Evolutionary conservation across 2,797 vertebrate genomes (phyloP), one percentile per base, ranked within the genome.

Genomic region (Phrynocephalus guinanensis): DNA sequence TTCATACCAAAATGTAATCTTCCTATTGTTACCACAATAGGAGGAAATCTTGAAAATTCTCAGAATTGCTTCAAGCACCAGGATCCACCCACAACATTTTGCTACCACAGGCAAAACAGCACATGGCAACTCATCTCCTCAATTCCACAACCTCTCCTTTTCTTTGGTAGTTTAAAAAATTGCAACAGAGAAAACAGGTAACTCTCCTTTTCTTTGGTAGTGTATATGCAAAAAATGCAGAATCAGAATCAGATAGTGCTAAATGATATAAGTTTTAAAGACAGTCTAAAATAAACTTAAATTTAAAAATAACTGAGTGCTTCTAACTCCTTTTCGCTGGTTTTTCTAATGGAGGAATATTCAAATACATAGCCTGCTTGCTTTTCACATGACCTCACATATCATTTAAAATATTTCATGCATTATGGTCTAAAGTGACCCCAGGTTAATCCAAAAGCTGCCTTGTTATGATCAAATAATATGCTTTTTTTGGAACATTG

Each of bases 381-480:
- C 86, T 87, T 67, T 33, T 68, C 67, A 83, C 48, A 92, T 84
- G 92, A 87, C 79, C 77, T 90, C 67, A 71, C 73, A 63, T 89
- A 89, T 90, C 90, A 89, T 86, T 94, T 68, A 84, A 90, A 95
- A 90, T 90, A 86, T 89, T 82, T 94, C 76, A 86, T 87, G 79
- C 16, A 5, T 93, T 91, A 87, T 87, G 92, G 90, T 60, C 38
- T 85, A 72, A 82, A 94, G 88, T 94, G 83, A 91, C 0, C 60
- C 78, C 20, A 83, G 20, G 87, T 44, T 87, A 91, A 83, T 28
- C 48, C 87, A 84, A 92, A 52, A 86, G 26, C 86, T 18, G 93
- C 86, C 86, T 92, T 82, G 82, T 75, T 84, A 78, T 84, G 91
- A 89, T 86, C 68, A 1, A 71, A 79, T 94, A 95, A 89, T 89